Percentiles rank a stretch among this genome's conserved stretches.
These are phyloP conservation scores for Poecilia wingei DNA, from an alignment of 2,797 vertebrate genomes.

Conservation along the genomic window DNA sequence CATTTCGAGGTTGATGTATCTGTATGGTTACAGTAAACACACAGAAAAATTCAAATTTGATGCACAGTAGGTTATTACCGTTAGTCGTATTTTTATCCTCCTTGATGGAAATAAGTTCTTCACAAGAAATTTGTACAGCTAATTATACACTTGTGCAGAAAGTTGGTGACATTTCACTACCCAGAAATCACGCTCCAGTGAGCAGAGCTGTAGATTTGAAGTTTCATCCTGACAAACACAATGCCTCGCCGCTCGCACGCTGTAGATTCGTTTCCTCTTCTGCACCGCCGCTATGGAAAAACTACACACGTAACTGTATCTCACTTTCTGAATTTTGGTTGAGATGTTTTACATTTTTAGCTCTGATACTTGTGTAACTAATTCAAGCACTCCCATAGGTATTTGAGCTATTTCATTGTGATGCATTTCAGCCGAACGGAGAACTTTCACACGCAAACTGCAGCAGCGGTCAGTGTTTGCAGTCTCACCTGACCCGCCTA, in stretches of 20 bases:
- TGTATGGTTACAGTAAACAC: background rate
- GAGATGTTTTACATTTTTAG: constrained; percentile 8
- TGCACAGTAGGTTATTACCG: background rate
- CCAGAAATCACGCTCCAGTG: constrained; percentile 52
- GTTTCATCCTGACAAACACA: constrained; percentile 55
- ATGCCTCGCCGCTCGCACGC: constrained; percentile 29
- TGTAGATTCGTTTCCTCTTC: constrained; percentile 62
- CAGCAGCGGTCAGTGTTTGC: constrained; percentile 58
- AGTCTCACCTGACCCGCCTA: constrained; percentile 61
- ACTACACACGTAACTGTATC: background rate
- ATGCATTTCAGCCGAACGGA: constrained; percentile 38
- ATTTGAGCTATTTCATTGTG: constrained; percentile 26
- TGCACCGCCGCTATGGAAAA: constrained; percentile 18
- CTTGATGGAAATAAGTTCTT: constrained; percentile 18
- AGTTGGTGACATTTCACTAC: constrained; percentile 38
- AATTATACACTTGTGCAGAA: constrained; percentile 53
- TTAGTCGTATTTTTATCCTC: constrained; percentile 6
- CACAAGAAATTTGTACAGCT: constrained; percentile 34
- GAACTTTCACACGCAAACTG: constrained; percentile 40
- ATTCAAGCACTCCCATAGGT: background rate
- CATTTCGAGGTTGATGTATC: background rate
- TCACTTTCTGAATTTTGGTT: constrained; percentile 2
- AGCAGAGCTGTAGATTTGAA: constrained; percentile 35
- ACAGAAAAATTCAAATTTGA: background rate
- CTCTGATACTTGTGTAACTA: background rate